These are phyloP conservation scores for Orthosia incerta DNA, from an alignment of 2,888 invertebrate species.

Conservation along the genomic window DNA sequence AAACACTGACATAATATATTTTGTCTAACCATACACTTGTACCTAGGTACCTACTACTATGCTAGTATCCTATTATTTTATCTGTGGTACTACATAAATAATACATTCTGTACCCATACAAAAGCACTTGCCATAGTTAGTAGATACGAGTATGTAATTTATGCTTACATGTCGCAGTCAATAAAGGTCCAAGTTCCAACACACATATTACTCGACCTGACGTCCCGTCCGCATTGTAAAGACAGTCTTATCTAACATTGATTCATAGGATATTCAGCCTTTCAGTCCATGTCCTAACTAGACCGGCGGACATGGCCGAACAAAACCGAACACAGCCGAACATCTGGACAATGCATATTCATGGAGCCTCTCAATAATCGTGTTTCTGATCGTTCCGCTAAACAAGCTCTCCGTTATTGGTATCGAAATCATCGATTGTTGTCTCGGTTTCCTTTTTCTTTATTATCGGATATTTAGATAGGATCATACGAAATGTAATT, in stretches of 20 bases:
- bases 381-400: constrained; percentile 72
- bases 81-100: constrained; percentile 5
- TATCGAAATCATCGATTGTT: constrained; percentile 64
- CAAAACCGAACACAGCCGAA: constrained; percentile 71
- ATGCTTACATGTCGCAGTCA: constrained; percentile 39
- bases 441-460: constrained; percentile 53
- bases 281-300: constrained; percentile 55
- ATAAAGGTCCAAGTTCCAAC: constrained; percentile 17
- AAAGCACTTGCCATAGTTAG: constrained; percentile 29
- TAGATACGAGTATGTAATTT: constrained; percentile 30
- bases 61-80: no score
- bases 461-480: background rate
- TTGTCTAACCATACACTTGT: background rate
- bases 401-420: constrained; percentile 71
- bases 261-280: constrained; percentile 67
- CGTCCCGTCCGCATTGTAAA: constrained; percentile 58
- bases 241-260: constrained; percentile 67
- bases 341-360: constrained; percentile 83
- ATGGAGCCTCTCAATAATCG: constrained; percentile 76
- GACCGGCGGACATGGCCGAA: constrained; percentile 58
- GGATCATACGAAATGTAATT: background rate
- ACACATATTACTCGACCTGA: constrained; percentile 59
- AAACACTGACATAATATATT: background rate
- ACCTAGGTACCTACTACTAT: no score
- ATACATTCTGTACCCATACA: constrained; percentile 9